A percentile compares a stretch with the other conserved stretches of the same genome.
Evolutionary conservation across 2,797 vertebrate species (phyloP).

Genomic region (Petrocephalus schoutedeni): DNA sequence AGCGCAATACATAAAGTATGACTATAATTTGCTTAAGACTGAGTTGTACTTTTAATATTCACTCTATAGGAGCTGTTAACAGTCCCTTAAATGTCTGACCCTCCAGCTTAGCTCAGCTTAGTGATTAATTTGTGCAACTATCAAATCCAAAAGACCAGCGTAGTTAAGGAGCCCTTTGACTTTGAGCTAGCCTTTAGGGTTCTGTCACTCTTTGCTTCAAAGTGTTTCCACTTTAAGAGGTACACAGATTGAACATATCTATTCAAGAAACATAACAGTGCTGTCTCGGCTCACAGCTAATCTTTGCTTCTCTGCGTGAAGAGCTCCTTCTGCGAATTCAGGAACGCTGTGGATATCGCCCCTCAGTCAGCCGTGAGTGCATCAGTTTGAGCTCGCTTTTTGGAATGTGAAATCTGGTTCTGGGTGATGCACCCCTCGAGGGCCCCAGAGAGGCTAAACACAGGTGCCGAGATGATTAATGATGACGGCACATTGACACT

Average conservation of each 20-base stretch:
- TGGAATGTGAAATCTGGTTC: not conserved
- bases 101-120: not conserved
- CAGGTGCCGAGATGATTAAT: not conserved
- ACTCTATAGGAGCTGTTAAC: not conserved
- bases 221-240: not conserved
- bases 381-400: not conserved
- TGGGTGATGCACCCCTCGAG: not conserved
- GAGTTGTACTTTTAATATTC: not conserved
- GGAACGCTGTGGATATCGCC: not conserved
- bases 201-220: not conserved
- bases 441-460: not conserved
- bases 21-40: not conserved
- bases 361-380: not conserved
- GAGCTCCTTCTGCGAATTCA: not conserved
- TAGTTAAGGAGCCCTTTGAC: not conserved
- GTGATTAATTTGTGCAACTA: not conserved
- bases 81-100: not conserved
- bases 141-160: not conserved
- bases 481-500: not conserved
- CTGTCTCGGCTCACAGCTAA: not conserved
- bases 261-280: not conserved
- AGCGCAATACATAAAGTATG: not conserved
- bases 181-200: not conserved
- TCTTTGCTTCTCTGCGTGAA: not conserved
- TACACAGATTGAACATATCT: not conserved